Evolutionary conservation across 2,888 invertebrate species (phyloP).

Genomic region (Pterostichus niger): DNA sequence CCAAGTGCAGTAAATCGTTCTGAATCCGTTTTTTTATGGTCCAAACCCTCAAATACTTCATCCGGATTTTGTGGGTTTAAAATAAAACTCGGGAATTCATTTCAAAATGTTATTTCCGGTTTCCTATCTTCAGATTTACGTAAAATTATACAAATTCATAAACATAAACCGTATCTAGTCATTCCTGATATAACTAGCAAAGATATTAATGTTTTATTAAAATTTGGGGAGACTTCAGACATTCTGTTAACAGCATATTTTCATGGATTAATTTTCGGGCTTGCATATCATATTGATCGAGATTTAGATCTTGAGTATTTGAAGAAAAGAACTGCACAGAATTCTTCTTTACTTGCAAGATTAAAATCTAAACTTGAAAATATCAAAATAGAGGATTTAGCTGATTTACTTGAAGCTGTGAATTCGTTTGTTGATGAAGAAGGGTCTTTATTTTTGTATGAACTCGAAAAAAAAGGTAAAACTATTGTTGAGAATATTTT

Average conservation of each 20-base stretch:
- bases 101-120: slow-evolving; percentile 71
- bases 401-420: slow-evolving; percentile 71
- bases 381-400: neutral
- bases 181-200: slow-evolving; percentile 77
- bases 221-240: slow-evolving; percentile 75
- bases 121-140: slow-evolving; percentile 74
- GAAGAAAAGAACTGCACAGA: slow-evolving; percentile 22
- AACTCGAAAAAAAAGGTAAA: slow-evolving; percentile 47
- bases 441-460: slow-evolving; percentile 73
- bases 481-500: neutral
- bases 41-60: slow-evolving; percentile 72
- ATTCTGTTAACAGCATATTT: slow-evolving; percentile 85
- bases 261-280: slow-evolving; percentile 82
- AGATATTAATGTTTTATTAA: slow-evolving; percentile 80
- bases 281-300: slow-evolving; percentile 75
- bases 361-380: neutral
- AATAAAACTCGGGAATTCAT: slow-evolving; percentile 81
- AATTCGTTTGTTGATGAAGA: slow-evolving; percentile 74
- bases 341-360: neutral
- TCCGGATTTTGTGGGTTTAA: slow-evolving; percentile 81
- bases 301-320: slow-evolving; percentile 63
- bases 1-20: slow-evolving; percentile 83
- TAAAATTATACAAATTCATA: slow-evolving; percentile 77
- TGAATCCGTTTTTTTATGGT: slow-evolving; percentile 81
- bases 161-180: slow-evolving; percentile 79